Conservation (phyloP, 2,797 vertebrate species). For the Argya squamiceps region DNA sequence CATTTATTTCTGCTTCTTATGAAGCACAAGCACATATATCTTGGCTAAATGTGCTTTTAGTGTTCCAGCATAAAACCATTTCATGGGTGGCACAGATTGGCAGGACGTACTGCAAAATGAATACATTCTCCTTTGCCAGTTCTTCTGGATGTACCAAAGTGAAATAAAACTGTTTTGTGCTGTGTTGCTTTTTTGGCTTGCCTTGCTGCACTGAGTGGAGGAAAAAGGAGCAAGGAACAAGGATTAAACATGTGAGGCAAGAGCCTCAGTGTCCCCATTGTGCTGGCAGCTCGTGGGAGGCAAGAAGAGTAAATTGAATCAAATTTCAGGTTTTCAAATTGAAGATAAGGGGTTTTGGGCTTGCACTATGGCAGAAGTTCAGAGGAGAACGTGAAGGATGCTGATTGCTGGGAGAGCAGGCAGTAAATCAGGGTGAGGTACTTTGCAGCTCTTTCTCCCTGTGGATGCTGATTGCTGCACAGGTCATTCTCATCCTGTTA, state of each 20-base stretch:
- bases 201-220: not conserved
- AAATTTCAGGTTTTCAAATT: not conserved
- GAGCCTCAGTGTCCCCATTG: rapidly evolving
- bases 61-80: not conserved
- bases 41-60: not conserved
- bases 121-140: not conserved
- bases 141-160: not conserved
- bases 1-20: not conserved
- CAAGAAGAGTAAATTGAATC: not conserved
- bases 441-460: not conserved
- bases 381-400: not conserved
- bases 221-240: not conserved
- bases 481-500: not conserved
- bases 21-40: not conserved
- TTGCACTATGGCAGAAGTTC: not conserved
- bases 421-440: not conserved
- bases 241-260: not conserved
- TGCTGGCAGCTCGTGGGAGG: not conserved
- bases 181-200: not conserved
- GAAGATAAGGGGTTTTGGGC: not conserved
- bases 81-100: not conserved
- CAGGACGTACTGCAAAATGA: not conserved
- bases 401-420: not conserved
- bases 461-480: not conserved
- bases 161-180: not conserved